These are phyloP conservation scores for Pipistrellus nathusii DNA, from an alignment of 2,797 vertebrate genomes.

Conservation along the genomic window DNA sequence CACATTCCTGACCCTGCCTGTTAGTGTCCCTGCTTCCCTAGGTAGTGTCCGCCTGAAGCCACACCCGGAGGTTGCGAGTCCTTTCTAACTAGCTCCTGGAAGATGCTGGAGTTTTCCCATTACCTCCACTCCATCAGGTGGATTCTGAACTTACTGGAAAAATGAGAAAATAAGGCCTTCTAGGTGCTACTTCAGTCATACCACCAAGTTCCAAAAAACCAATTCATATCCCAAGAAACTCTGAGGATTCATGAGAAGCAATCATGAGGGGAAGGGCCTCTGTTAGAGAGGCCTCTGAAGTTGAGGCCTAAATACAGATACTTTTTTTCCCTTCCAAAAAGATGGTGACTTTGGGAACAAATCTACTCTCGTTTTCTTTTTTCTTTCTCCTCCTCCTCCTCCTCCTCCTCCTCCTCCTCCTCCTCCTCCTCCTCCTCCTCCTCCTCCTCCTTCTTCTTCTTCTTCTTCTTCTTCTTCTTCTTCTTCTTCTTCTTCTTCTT, in stretches of 20 bases:
- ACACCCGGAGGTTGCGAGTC: not conserved
- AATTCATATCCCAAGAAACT: too few relatives aligned
- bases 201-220: too few relatives aligned
- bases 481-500: too few relatives aligned
- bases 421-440: too few relatives aligned
- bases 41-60: not conserved
- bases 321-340: not conserved
- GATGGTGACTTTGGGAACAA: not conserved
- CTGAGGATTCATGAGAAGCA: too few relatives aligned
- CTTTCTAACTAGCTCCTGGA: not conserved
- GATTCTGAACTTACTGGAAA: not conserved
- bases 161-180: not conserved
- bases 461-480: too few relatives aligned
- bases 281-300: not conserved
- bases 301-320: not conserved
- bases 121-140: not conserved
- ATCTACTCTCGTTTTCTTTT: not conserved
- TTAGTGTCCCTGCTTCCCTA: fast-evolving
- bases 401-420: too few relatives aligned
- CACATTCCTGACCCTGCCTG: not conserved
- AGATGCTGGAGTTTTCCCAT: not conserved
- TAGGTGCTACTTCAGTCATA: not conserved
- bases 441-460: too few relatives aligned
- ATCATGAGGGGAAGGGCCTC: too few relatives aligned
- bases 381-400: not conserved